Evolutionary conservation across 2,888 invertebrate genomes (phyloP), one percentile per base, ranked within the genome.

Genomic region (Nebria brevicollis): DNA sequence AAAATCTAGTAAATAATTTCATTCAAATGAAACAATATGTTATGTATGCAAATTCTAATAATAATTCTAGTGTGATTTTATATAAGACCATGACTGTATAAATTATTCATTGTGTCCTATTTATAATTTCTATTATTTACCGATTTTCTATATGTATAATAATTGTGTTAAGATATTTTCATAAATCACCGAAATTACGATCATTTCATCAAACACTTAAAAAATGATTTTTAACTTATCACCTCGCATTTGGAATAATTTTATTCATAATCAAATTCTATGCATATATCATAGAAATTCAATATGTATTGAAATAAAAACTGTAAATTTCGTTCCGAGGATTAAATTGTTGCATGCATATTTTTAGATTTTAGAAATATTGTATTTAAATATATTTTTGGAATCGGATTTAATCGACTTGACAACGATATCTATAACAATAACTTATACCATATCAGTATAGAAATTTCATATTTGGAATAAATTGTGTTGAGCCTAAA

Each of bases 81-180:
- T 77, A 77, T 70, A 78, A 25, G 42, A 78, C 78, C 78, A 72
- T 77, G 26, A 77, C 13, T 77, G 77, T 77, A 77, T 77, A 77
- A 76, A 76, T 34, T 76, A 68, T 77, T 76, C 65, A 76, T 20
- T 77, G 72, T 77, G 77, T 77, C 54, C 77, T 77, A 70, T 70
- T 77, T 78, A 78, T 65, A 77, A 54, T 41, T 75, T 65, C 41
- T 75, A 34, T 64, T 66, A 43, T 77, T 72, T 77, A 54, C 15
- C 70, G 25, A 70, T 70, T 54, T 54, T 54, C 54, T 54, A 54
- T 7, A 54, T 3, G 54, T 54, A 54, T 54, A 54, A 54, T 54
- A 3, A 11, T 54, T 54, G 54, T 54, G 54, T 54, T 54, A 54
- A 54, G 7, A 54, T 54, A 6, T 2, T 54, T 54, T 54, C 54